phyloP scores from a whole-genome alignment of 2,113 vertebrate genomes.

The Python bivittatus region DNA sequence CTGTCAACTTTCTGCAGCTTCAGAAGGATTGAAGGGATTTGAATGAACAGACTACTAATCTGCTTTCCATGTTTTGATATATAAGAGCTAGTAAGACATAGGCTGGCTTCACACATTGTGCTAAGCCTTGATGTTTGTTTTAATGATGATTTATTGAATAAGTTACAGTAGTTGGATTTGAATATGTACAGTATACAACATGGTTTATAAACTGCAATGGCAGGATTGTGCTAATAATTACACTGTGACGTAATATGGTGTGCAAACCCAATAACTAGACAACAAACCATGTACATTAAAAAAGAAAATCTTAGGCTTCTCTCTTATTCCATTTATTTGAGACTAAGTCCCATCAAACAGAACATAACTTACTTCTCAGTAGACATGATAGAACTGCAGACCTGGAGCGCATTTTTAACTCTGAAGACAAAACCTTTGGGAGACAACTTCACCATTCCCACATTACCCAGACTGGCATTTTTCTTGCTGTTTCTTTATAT shows the following conservation, averaged over 20 bases:
- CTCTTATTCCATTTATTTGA: neutral
- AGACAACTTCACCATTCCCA: neutral
- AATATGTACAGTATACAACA: neutral
- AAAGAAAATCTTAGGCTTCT: fast-evolving
- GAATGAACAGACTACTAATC: neutral
- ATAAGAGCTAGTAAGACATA: neutral
- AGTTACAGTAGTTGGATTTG: neutral
- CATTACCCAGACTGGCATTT: neutral
- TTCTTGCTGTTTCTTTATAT: constrained; percentile 14
- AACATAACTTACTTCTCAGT: neutral
- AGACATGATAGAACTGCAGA: neutral
- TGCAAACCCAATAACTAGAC: neutral
- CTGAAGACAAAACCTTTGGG: neutral
- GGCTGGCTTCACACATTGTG: neutral
- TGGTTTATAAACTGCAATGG: neutral
- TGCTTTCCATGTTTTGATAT: neutral
- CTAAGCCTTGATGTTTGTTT: neutral
- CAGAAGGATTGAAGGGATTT: neutral
- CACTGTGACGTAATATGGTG: neutral
- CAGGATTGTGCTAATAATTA: neutral
- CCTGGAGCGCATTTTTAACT: neutral
- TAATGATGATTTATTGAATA: neutral
- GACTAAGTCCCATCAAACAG: neutral
- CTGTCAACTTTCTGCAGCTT: neutral
- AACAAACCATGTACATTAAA: neutral